A percentile compares a stretch with the other conserved stretches of the same genome.
phyloP scores from a whole-genome alignment of 2,888 invertebrate genomes.

The Polyploca ridens region DNA sequence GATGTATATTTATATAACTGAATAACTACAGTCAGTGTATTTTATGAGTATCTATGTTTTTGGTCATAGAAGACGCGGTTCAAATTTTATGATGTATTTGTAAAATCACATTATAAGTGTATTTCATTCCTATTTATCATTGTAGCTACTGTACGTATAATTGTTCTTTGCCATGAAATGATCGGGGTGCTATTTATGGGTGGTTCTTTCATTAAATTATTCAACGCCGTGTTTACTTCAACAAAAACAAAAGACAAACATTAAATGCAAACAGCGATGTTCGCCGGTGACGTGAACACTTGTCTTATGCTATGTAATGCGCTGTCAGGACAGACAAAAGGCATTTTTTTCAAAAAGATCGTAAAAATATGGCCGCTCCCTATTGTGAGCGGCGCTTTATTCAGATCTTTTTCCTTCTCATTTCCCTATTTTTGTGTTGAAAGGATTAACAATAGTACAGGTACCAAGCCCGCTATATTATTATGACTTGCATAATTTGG shows the following conservation, averaged over 20 bases:
- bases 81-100: no score
- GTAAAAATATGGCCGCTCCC: slow-evolving; percentile 74
- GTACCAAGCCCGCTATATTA: slow-evolving; percentile 54
- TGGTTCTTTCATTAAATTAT: background rate
- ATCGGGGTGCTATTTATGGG: background rate
- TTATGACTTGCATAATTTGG: slow-evolving; percentile 58
- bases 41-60: no score
- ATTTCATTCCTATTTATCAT: background rate
- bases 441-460: slow-evolving; percentile 79
- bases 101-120: no score
- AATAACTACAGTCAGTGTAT: background rate
- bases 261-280: slow-evolving; percentile 62
- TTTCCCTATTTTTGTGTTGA: slow-evolving; percentile 77
- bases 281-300: slow-evolving; percentile 67
- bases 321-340: slow-evolving; percentile 76
- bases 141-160: background rate
- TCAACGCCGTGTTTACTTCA: slow-evolving; percentile 31
- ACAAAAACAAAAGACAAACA: slow-evolving; percentile 54
- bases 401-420: slow-evolving; percentile 74
- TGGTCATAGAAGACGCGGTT: no score
- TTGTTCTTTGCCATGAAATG: background rate
- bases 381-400: slow-evolving; percentile 69
- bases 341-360: slow-evolving; percentile 65
- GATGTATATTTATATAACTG: no score
- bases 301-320: slow-evolving; percentile 77